Conservation (phyloP, 1,140 invertebrate genomes). For the Zaprionus taronus region DNA sequence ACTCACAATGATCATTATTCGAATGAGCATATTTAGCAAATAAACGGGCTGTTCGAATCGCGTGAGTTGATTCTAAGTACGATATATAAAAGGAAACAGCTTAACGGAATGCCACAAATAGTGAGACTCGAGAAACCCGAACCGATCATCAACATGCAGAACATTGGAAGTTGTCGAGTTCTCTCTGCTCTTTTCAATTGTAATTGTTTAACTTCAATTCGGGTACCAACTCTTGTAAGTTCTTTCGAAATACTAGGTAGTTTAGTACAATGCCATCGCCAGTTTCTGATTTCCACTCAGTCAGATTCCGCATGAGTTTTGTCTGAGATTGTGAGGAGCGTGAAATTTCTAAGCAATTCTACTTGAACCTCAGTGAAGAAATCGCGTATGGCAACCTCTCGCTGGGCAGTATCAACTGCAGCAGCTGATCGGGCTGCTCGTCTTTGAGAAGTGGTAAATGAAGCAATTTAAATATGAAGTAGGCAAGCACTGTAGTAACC, state of each 20-base stretch:
- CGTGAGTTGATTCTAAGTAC: background rate
- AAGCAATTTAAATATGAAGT: constrained; percentile 59
- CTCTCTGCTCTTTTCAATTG: background rate
- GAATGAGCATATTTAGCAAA: background rate
- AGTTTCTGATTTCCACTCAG: constrained; percentile 35
- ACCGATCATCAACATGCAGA: background rate
- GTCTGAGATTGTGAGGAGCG: constrained; percentile 5
- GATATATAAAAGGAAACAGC: background rate
- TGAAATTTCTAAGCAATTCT: constrained; percentile 46
- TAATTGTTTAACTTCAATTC: constrained; percentile 64
- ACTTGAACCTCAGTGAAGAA: constrained; percentile 42
- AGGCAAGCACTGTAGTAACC: constrained; percentile 61
- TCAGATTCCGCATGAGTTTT: constrained; percentile 49
- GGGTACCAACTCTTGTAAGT: constrained; percentile 41
- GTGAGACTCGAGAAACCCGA: background rate
- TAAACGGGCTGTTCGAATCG: background rate
- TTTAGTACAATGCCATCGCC: constrained; percentile 35
- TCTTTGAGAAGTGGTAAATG: constrained; percentile 33
- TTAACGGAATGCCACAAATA: background rate
- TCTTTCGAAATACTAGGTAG: constrained; percentile 53
- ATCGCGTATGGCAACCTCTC: constrained; percentile 51
- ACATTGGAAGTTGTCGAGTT: background rate
- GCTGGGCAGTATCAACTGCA: constrained; percentile 43
- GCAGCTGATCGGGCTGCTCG: constrained; percentile 28
- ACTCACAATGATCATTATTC: background rate